phyloP scores from a whole-genome alignment of 2,797 vertebrate genomes.

The Poecile montanus region DNA sequence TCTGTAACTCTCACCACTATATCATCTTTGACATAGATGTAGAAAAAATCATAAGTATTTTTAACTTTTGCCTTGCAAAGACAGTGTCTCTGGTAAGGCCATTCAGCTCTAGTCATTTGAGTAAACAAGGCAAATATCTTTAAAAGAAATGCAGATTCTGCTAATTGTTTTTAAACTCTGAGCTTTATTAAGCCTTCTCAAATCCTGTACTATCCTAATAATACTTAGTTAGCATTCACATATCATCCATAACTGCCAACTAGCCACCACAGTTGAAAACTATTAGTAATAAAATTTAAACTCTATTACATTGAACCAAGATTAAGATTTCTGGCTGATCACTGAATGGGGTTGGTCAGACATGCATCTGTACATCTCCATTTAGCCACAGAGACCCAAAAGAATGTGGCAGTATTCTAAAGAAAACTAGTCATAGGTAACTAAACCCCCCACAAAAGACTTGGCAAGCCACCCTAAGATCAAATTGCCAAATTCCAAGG shows the following conservation, averaged over 20 bases:
- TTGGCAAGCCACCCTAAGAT: conserved; percentile 21
- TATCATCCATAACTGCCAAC: neutral
- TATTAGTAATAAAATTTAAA: neutral
- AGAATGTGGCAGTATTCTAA: conserved; percentile 40
- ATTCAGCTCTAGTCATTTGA: neutral
- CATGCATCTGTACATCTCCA: conserved; percentile 30
- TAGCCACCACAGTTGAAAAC: neutral
- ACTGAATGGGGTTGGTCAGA: neutral
- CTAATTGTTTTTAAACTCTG: neutral
- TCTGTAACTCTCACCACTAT: neutral
- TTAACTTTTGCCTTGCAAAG: neutral
- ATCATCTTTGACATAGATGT: neutral
- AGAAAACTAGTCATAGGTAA: conserved; percentile 52
- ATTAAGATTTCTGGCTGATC: conserved; percentile 24
- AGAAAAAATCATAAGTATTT: neutral
- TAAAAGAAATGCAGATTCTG: neutral
- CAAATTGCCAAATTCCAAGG: conserved; percentile 16
- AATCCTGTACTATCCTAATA: neutral
- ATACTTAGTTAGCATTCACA: neutral
- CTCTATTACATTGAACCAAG: neutral
- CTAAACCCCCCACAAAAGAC: conserved; percentile 40
- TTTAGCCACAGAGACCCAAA: conserved; percentile 22
- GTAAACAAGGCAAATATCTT: neutral
- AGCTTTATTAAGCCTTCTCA: neutral
- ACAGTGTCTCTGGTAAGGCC: neutral